Base-by-base conservation (phyloP, 2,888 invertebrate genomes). In the Cepaea hortensis region DNA sequence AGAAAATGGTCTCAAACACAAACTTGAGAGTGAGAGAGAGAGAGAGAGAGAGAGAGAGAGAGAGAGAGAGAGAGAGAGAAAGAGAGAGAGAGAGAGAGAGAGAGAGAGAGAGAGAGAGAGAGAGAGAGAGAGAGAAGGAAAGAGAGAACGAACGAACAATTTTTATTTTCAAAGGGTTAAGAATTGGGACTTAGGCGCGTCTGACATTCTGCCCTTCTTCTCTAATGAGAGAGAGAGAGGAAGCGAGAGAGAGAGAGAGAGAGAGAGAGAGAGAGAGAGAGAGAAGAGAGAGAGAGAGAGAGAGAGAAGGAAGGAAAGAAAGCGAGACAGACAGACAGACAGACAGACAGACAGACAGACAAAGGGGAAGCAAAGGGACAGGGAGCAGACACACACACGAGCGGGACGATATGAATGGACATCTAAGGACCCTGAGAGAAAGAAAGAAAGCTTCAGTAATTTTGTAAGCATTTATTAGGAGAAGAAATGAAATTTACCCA, bases 11-110 rank as follows among this genome's bases (percentile, higher is more conserved):
- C 35, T 35, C 35, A 35, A 35, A 35, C 35, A 35, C 35, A 35
- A 35, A 35, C 35, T 35, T 35, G 35, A 35, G 35, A 35, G 35
- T 1, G 35, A 35, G 35, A 35, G 35, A 35, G 35, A 35, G 35
- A 35, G 35, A 35, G 35, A 35, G 35, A 35, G 35, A 35, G 35
- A 35, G 35, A 35, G 35, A 35, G 35, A 70, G 76, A 73, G 84
- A 73, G 84, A 61, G 73, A 55, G 76, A 75, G 73, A 75, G 75
- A 73, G 73, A 75, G 84, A 73, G 73, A 73, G 83, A 73, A 73
- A 73, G 73, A 70, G 20, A 70, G 70, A 70, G n/a, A 70, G n/a
- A 48, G 73, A 50, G 73, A 35, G 65, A 46, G 50, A 73, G 73
- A 50, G 72, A 72, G 73, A 73, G 73, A 70, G 18, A 20, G 6